phyloP scores from a whole-genome alignment of 2,797 vertebrate species.

The Xerus rutilus region DNA sequence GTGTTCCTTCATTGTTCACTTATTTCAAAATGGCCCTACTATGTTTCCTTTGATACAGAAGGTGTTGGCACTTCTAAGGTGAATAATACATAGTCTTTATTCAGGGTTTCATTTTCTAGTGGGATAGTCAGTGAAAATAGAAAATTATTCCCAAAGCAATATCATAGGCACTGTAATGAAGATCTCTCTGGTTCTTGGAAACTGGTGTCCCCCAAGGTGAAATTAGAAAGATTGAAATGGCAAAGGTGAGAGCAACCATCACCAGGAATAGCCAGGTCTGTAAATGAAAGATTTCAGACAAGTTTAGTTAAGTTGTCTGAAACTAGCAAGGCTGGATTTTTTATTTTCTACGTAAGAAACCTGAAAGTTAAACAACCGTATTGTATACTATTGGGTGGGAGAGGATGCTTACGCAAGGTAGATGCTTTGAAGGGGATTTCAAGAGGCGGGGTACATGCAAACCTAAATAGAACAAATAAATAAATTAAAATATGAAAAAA shows the following conservation, averaged over 20 bases:
- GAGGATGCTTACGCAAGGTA: not conserved
- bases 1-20: not conserved
- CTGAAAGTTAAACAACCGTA: not conserved
- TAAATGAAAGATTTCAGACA: not conserved
- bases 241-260: not conserved
- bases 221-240: not conserved
- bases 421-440: constrained; percentile 35
- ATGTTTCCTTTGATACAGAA: not conserved
- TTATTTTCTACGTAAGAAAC: constrained; percentile 3
- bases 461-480: no score
- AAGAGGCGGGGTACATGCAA: not conserved
- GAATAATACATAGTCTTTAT: not conserved
- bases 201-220: not conserved
- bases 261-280: not conserved
- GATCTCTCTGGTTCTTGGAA: not conserved
- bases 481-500: no score
- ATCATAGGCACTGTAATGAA: not conserved
- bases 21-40: not conserved
- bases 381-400: not conserved
- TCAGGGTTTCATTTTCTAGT: not conserved
- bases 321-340: not conserved
- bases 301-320: not conserved
- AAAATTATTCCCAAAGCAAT: constrained; percentile 37
- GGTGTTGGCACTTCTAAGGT: not conserved
- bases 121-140: not conserved